These are phyloP conservation scores for Knipowitschia caucasica DNA, from an alignment of 2,797 vertebrate genomes.

Conservation along the genomic window DNA sequence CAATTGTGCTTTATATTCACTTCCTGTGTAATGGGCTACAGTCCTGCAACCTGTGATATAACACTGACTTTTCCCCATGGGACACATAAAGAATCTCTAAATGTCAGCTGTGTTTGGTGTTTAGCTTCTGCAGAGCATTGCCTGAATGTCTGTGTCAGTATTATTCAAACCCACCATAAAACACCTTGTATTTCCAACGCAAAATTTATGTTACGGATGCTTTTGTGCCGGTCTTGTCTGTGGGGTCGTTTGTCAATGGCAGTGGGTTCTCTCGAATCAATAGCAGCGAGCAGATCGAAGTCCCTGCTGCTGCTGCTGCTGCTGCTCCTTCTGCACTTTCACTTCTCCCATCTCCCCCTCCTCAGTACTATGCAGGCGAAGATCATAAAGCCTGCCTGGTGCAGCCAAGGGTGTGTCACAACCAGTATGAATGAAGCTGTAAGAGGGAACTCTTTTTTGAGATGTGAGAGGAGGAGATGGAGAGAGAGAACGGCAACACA, in stretches of 20 bases:
- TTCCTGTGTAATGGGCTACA: no score
- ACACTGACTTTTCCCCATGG: no score
- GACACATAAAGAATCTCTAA: no score
- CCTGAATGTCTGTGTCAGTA: no score
- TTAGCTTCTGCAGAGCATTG: no score
- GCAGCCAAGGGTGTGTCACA: conserved; percentile 63
- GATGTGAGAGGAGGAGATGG: conserved; percentile 25
- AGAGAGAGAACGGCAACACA: background rate
- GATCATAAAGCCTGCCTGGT: conserved; percentile 21
- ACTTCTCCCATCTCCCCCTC: background rate
- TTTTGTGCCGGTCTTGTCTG: background rate
- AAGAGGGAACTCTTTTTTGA: conserved; percentile 15
- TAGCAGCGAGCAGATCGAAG: background rate
- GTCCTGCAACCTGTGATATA: no score
- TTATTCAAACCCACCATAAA: background rate
- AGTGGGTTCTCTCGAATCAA: background rate
- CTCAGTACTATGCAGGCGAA: conserved; percentile 1
- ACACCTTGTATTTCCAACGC: background rate
- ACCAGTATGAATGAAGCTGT: conserved; percentile 28
- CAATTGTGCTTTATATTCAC: no score
- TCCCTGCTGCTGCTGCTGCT: background rate
- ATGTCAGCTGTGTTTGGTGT: no score
- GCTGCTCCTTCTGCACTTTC: background rate
- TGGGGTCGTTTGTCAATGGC: background rate
- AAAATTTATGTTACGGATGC: background rate